Conservation (phyloP, 1,140 invertebrate genomes). For the Dysdera silvatica region DNA sequence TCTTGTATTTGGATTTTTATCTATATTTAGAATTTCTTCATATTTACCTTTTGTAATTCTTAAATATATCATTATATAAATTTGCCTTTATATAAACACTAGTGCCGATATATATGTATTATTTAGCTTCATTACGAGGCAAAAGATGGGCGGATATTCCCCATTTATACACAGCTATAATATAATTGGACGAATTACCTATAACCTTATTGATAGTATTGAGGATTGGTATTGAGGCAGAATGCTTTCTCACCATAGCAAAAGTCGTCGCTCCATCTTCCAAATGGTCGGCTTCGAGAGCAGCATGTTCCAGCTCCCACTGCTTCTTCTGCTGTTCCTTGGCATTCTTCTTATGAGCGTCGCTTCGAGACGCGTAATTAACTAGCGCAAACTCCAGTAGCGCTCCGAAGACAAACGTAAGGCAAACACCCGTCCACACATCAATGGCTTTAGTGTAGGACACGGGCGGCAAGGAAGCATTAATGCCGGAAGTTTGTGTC, state of each 20-base stretch:
- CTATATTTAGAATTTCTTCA: too few species aligned
- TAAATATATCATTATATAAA: too few species aligned
- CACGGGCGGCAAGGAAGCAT: conserved; percentile 90
- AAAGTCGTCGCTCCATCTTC: conserved; percentile 71
- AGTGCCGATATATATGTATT: too few species aligned
- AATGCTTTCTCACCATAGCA: conserved; percentile 76
- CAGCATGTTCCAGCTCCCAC: conserved; percentile 48
- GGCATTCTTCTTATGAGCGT: conserved; percentile 79
- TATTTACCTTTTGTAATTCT: too few species aligned
- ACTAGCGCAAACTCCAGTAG: conserved; percentile 92
- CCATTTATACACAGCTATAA: too few species aligned
- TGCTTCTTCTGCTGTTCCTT: conserved; percentile 68
- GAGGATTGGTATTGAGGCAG: too few species aligned
- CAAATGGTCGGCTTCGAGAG: conserved; percentile 59
- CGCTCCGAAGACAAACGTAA: conserved; percentile 93
- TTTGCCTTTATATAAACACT: too few species aligned
- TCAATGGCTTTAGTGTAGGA: conserved; percentile 97
- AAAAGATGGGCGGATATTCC: too few species aligned
- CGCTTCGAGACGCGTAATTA: conserved; percentile 90
- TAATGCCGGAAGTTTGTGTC: conserved; percentile 66
- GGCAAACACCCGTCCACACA: conserved; percentile 94
- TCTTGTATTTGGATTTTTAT: too few species aligned
- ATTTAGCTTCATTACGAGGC: too few species aligned
- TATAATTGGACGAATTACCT: too few species aligned
- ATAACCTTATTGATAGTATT: too few species aligned